Conservation (phyloP, 2,888 invertebrate species). For the Hyppa rectilinea region DNA sequence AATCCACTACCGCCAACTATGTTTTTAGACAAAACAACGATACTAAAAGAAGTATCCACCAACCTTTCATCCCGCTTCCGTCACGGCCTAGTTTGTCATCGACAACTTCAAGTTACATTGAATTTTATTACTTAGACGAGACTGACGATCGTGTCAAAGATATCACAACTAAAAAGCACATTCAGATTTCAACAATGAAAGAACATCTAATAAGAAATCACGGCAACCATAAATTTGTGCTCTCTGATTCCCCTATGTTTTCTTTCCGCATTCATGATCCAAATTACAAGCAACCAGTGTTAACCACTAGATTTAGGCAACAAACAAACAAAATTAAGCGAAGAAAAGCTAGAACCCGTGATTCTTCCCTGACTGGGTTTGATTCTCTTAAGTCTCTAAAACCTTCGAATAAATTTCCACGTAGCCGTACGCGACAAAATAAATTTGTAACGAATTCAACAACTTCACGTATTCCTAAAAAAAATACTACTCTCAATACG, state of each 20-base stretch:
- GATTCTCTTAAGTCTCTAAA: conserved; percentile 34
- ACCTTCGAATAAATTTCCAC: conserved; percentile 30
- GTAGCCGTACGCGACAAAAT: conserved; percentile 4
- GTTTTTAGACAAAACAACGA: conserved; percentile 32
- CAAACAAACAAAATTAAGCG: conserved; percentile 34
- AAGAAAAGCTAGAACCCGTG: conserved; percentile 40
- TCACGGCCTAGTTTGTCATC: conserved; percentile 24
- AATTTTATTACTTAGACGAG: conserved; percentile 85
- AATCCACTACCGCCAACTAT: conserved; percentile 57
- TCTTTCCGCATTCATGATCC: conserved; percentile 67
- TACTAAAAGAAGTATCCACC: conserved; percentile 29
- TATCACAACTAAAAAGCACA: conserved; percentile 22
- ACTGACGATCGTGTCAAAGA: conserved; percentile 64
- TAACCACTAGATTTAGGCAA: conserved; percentile 48
- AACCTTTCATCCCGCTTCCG: conserved; percentile 42
- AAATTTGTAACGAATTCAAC: background rate
- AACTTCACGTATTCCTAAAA: background rate
- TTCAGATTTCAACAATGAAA: conserved; percentile 11
- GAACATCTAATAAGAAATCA: conserved; percentile 29
- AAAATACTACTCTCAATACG: background rate
- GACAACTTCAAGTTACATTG: conserved; percentile 81
- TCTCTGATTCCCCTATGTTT: conserved; percentile 64
- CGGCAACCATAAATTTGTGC: conserved; percentile 39
- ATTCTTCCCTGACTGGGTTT: conserved; percentile 53
- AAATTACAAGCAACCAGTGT: conserved; percentile 31